Evolutionary conservation across 1,140 invertebrate genomes (phyloP).

Genomic region (Bilobella aurantiaca): DNA sequence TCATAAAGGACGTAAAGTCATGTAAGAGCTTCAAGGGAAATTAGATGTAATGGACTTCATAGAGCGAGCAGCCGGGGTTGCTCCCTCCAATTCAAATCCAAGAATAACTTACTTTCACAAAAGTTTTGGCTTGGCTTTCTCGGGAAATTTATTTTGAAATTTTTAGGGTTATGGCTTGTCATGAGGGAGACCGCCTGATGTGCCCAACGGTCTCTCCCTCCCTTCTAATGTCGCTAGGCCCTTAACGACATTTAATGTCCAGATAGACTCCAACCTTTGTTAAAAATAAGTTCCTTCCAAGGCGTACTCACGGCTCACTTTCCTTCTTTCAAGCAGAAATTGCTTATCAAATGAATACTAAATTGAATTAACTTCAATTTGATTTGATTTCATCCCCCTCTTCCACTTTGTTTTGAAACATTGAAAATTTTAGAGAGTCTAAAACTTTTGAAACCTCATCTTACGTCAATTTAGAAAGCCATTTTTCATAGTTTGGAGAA

Average conservation of each 20-base stretch:
- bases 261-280: not conserved
- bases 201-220: not conserved
- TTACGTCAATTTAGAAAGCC: too few species aligned
- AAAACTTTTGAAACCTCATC: too few species aligned
- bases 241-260: too few species aligned
- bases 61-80: constrained; percentile 5
- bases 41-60: constrained; percentile 33
- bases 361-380: constrained; percentile 14
- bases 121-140: not conserved
- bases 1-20: constrained; percentile 4
- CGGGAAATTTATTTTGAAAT: constrained; percentile 1
- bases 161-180: constrained; percentile 6
- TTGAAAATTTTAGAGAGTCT: too few species aligned
- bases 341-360: not conserved
- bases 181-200: constrained; percentile 5
- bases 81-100: not conserved
- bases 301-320: too few species aligned
- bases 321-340: too few species aligned
- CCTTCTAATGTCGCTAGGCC: too few species aligned
- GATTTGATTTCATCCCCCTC: not conserved
- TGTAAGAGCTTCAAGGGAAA: constrained; percentile 15
- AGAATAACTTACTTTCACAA: not conserved
- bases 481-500: too few species aligned
- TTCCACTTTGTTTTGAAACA: not conserved
- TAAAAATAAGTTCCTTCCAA: too few species aligned